phyloP scores from a whole-genome alignment of 2,113 vertebrate genomes.

The Erpornis zantholeuca region DNA sequence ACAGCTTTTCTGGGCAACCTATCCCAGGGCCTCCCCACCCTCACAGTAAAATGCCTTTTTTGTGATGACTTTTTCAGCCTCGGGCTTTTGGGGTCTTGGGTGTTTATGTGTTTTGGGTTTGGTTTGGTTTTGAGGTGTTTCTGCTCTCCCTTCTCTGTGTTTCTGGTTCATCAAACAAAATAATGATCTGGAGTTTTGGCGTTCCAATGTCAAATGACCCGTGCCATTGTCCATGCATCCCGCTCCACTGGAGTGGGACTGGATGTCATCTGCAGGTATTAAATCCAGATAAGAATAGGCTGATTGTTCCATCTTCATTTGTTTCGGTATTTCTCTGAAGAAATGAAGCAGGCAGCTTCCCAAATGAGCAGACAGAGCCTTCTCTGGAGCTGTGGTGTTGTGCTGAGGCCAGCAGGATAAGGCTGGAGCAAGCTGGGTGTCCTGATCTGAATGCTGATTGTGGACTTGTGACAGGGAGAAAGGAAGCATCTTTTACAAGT shows the following conservation, averaged over 20 bases:
- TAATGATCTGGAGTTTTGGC: background rate
- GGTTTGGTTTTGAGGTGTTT: background rate
- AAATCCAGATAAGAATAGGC: background rate
- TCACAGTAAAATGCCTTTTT: background rate
- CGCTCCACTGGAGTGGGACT: background rate
- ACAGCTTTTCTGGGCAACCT: background rate
- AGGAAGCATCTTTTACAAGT: background rate
- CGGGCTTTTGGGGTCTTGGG: background rate
- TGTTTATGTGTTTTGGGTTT: background rate
- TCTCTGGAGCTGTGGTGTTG: background rate
- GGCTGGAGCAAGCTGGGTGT: background rate
- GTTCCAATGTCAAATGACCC: background rate
- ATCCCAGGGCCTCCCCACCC: background rate
- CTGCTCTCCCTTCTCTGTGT: background rate
- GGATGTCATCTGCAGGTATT: background rate
- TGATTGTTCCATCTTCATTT: background rate
- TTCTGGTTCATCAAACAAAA: background rate
- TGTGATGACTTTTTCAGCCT: background rate
- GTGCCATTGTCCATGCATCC: background rate
- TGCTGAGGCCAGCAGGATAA: background rate
- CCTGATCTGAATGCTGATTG: background rate
- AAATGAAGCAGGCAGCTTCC: background rate
- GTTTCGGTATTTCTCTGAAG: background rate
- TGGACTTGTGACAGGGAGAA: background rate
- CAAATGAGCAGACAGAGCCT: background rate